Conservation (phyloP, 2,797 vertebrate genomes). For the Propithecus perrieri region DNA sequence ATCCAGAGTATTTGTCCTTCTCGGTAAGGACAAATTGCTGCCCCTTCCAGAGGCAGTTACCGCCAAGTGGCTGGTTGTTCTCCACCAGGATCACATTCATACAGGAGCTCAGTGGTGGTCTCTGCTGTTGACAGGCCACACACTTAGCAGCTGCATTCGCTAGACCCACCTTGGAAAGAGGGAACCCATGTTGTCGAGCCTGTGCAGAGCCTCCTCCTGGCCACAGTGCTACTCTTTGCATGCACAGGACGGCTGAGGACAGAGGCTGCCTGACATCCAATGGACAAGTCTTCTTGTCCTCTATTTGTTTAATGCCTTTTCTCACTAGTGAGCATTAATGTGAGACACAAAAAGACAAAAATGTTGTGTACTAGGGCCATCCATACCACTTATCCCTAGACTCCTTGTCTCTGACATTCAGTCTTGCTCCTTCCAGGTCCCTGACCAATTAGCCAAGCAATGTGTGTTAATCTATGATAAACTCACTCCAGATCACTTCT, state of each 20-base stretch:
- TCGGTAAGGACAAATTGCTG: neutral
- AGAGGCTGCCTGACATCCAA: neutral
- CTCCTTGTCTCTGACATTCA: neutral
- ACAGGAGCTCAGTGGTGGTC: neutral
- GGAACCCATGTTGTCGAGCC: neutral
- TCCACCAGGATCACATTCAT: neutral
- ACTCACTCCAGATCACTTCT: neutral
- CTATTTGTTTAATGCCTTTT: neutral
- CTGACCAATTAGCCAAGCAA: neutral
- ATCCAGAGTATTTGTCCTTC: neutral
- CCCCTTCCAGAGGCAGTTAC: neutral
- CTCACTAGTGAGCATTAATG: neutral
- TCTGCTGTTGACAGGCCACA: neutral
- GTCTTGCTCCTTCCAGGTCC: neutral
- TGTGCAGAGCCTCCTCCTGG: neutral
- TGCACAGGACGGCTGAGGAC: neutral
- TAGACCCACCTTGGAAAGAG: neutral
- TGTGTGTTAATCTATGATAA: neutral
- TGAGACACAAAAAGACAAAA: neutral
- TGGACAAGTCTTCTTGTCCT: neutral
- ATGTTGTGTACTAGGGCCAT: neutral
- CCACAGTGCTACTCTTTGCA: neutral
- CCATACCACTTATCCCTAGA: neutral
- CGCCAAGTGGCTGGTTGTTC: neutral
- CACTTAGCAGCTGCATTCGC: neutral